Conservation (phyloP, 2,113 vertebrate genomes). For the Menidia beryllina region DNA sequence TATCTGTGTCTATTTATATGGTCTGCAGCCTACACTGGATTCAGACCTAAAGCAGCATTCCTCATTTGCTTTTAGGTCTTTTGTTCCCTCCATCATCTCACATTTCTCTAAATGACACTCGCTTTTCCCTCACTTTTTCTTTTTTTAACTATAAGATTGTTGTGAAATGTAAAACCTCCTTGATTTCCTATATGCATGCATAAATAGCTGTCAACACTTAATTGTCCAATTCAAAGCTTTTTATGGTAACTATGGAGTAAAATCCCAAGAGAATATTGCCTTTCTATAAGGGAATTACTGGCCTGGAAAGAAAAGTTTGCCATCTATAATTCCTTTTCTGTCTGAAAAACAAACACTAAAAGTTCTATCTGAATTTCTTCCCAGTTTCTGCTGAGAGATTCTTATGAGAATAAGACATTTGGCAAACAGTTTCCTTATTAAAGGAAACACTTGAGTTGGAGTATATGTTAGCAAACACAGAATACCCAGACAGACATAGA, state of each 20-base stretch:
- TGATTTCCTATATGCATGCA: background rate
- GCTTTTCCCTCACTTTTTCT: background rate
- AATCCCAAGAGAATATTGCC: conserved; percentile 35
- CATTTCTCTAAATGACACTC: conserved; percentile 25
- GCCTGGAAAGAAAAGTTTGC: conserved; percentile 27
- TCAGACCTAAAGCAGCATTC: conserved; percentile 39
- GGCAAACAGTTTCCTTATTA: conserved; percentile 22
- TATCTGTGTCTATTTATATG: conserved; percentile 70
- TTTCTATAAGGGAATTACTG: conserved; percentile 43
- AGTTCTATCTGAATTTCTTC: conserved; percentile 33
- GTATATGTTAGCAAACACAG: conserved; percentile 16
- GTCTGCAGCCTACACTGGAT: conserved; percentile 54
- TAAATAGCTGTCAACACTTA: conserved; percentile 27
- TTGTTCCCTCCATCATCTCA: conserved; percentile 21
- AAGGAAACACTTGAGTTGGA: conserved; percentile 33
- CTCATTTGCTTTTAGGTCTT: conserved; percentile 42
- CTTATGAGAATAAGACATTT: conserved; percentile 25
- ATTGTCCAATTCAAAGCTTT: conserved; percentile 40
- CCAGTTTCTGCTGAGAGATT: conserved; percentile 30
- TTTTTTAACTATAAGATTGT: conserved; percentile 10
- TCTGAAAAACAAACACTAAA: conserved; percentile 10
- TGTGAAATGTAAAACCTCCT: conserved; percentile 3
- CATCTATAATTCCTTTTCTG: conserved; percentile 55
- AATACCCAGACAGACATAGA: conserved; percentile 10
- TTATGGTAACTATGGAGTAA: conserved; percentile 20